phyloP scores from a whole-genome alignment of 2,797 vertebrate genomes.

The Octomys mimax region DNA sequence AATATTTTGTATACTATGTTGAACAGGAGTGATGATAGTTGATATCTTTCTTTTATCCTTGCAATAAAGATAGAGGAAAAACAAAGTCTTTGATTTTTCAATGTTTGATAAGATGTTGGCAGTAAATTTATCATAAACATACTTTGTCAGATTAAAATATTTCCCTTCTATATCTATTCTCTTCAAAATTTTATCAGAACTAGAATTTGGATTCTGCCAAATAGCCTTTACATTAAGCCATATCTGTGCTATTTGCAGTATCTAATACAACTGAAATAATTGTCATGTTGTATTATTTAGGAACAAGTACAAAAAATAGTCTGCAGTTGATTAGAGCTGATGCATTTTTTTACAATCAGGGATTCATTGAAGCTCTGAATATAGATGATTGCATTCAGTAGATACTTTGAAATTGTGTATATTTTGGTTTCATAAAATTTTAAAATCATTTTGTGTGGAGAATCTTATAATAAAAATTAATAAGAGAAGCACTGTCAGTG shows the following conservation, averaged over 20 bases:
- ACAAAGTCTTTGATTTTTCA: not conserved
- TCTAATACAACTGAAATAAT: not conserved
- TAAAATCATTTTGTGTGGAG: not conserved
- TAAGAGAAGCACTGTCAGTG: not conserved
- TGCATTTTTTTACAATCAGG: not conserved
- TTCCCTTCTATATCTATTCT: not conserved
- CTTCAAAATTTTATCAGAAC: not conserved
- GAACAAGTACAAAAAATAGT: not conserved
- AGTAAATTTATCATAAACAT: not conserved
- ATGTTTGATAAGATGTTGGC: not conserved
- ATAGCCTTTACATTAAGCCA: not conserved
- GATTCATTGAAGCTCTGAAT: not conserved
- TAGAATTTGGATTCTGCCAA: not conserved
- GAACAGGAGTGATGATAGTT: not conserved
- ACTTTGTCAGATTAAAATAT: not conserved
- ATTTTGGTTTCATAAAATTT: not conserved
- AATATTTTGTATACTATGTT: not conserved
- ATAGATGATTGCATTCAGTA: not conserved
- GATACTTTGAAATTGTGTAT: not conserved
- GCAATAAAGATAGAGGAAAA: not conserved
- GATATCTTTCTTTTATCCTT: not conserved
- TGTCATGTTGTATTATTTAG: not conserved
- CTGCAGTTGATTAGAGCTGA: not conserved
- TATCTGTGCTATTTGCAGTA: not conserved
- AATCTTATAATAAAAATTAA: not conserved